Conservation (phyloP, 2,888 invertebrate genomes). For the Zhuqinia jingwanae region DNA sequence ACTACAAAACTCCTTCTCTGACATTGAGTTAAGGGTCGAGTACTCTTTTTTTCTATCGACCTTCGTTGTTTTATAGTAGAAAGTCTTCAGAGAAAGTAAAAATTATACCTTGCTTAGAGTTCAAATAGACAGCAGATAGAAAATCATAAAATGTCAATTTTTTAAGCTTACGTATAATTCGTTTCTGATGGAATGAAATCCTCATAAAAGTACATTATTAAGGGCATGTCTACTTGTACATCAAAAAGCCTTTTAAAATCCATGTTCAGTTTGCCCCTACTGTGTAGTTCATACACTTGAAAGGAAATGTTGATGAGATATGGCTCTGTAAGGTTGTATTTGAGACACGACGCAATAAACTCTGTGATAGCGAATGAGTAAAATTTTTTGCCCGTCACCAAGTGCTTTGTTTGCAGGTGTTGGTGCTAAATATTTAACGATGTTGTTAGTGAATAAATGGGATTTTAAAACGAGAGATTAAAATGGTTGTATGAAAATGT, state of each 20-base stretch:
- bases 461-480: not conserved
- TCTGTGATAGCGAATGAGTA: slow-evolving; percentile 47
- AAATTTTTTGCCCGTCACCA: slow-evolving; percentile 6
- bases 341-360: slow-evolving; percentile 25
- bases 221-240: slow-evolving; percentile 68
- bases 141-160: slow-evolving; percentile 9
- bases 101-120: not conserved
- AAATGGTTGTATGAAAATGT: not conserved
- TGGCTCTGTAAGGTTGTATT: slow-evolving; percentile 4
- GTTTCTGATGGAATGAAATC: slow-evolving; percentile 23
- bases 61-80: not conserved
- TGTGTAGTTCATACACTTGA: slow-evolving; percentile 7
- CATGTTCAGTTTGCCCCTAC: not conserved
- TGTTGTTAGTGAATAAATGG: too few species aligned
- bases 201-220: slow-evolving; percentile 57
- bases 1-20: slow-evolving; percentile 48
- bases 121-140: not conserved
- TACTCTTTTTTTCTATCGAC: not conserved
- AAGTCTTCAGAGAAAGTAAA: not conserved
- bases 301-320: slow-evolving; percentile 49
- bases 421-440: slow-evolving; percentile 45
- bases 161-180: not conserved
- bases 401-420: not conserved
- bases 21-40: slow-evolving; percentile 53
- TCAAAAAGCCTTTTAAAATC: slow-evolving; percentile 61